Percentiles rank a stretch among this genome's conserved stretches.
Conservation (phyloP, 2,888 invertebrate species). For the Parascotia fuliginaria region DNA sequence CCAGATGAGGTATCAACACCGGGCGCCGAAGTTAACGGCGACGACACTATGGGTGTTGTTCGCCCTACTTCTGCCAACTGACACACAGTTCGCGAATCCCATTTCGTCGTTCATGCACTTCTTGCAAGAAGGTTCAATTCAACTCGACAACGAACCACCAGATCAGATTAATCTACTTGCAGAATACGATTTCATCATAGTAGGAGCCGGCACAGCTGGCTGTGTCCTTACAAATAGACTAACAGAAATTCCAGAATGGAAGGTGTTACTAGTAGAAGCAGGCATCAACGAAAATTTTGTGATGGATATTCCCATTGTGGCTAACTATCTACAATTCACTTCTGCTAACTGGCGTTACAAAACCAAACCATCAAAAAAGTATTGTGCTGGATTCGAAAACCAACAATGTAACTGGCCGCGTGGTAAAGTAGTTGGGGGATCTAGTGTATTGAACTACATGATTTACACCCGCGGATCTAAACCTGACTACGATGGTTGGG, state of each 20-base stretch:
- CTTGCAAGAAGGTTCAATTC: constrained; percentile 81
- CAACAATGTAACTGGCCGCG: constrained; percentile 92
- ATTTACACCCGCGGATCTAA: constrained; percentile 90
- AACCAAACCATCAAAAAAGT: constrained; percentile 90
- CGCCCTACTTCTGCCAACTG: constrained; percentile 52
- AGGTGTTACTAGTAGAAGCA: constrained; percentile 90
- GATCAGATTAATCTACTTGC: constrained; percentile 78
- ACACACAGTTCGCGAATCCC: constrained; percentile 65
- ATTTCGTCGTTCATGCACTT: constrained; percentile 83
- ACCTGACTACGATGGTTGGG: constrained; percentile 92
- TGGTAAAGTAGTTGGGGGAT: constrained; percentile 94
- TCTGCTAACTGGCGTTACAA: constrained; percentile 93
- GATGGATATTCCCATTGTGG: constrained; percentile 91
- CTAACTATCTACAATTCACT: constrained; percentile 89
- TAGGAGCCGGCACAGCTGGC: constrained; percentile 93
- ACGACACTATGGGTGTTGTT: constrained; percentile 60
- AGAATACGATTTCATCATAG: constrained; percentile 91
- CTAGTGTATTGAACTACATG: constrained; percentile 93
- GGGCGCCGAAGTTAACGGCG: constrained; percentile 51
- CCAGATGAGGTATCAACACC: constrained; percentile 70
- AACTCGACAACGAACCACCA: constrained; percentile 81
- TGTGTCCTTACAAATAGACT: constrained; percentile 91
- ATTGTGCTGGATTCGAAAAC: constrained; percentile 91
- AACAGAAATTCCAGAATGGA: constrained; percentile 89
- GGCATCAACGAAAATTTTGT: constrained; percentile 89